Base-by-base conservation (phyloP, 2,797 vertebrate genomes). In the Hybognathus amarus region DNA sequence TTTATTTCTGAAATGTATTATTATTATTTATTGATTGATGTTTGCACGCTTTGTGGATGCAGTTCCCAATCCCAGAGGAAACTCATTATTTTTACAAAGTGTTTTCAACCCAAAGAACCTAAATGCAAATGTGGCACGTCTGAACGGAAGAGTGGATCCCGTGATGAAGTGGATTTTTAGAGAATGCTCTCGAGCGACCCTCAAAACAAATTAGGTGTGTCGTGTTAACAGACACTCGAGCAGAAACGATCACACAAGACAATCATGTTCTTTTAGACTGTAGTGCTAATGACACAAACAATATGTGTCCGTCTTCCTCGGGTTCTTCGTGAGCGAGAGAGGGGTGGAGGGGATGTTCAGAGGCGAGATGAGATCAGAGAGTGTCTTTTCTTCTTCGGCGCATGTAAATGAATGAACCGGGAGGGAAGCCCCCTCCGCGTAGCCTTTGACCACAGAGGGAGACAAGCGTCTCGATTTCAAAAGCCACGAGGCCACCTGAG, bases 401-500 rank as follows among this genome's bases (percentile, higher is more conserved):
- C 61, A 78, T 78, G 76, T 33, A 66, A 78, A 89, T 89, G 78
- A 85, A 86, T 87, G 87, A 88, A 78, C 63, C 45, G 22, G 40
- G 61, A 40, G 30, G 66, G 82, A 83, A 80, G 82, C 81, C 67
- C 82, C 69, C 77, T 71, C 71, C 40, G 20, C 24, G 1, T 67
- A 84, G 80, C 84, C 88, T 88, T 85, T 83, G 82, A 80, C 87
- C 82, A 38, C 54, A 68, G 63, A 81, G 66, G 66, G 85, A 42
- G 80, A 89, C 87, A 64, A 81, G 80, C 91, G 89, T 93, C 93
- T 94, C 93, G 92, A 94, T 95, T 95, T 94, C 92, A 92, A 94
- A 94, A 91, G 91, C 93, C 91, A 90, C 84, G 87, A 86, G 89
- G 86, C 90, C 92, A 94, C 93, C 94, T 93, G 93, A 92, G 94